A percentile compares a stretch with the other conserved stretches of the same genome.
phyloP scores from a whole-genome alignment of 1,140 invertebrate genomes.

The Drosophila lacteicornis region DNA sequence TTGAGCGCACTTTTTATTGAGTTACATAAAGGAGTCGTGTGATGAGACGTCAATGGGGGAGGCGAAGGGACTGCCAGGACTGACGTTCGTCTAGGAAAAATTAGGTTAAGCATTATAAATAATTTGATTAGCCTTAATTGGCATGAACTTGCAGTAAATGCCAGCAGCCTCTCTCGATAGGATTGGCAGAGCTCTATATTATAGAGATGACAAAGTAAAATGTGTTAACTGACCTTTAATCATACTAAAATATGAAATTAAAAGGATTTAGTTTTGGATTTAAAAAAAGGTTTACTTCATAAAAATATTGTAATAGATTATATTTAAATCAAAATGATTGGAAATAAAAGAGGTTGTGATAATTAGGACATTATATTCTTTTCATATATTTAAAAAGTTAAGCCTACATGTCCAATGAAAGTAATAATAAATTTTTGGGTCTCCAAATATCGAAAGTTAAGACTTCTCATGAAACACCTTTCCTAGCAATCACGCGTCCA shows the following conservation, averaged over 20 bases:
- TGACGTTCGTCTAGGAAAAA: constrained; percentile 66
- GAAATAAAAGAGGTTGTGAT: no score
- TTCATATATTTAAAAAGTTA: neutral
- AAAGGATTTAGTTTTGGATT: no score
- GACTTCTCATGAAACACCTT: neutral
- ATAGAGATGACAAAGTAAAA: neutral
- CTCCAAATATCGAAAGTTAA: neutral
- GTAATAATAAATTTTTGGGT: no score
- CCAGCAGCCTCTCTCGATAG: constrained; percentile 27
- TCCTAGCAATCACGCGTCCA: constrained; percentile 11
- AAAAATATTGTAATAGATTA: no score
- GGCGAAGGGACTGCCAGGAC: constrained; percentile 5
- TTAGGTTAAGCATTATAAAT: constrained; percentile 83
- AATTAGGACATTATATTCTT: no score
- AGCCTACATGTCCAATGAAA: no score
- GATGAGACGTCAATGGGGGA: neutral
- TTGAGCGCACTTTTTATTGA: constrained; percentile 75
- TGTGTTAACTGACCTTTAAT: neutral
- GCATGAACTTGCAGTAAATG: constrained; percentile 69
- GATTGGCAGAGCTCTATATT: constrained; percentile 20
- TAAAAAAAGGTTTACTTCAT: neutral
- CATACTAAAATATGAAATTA: no score
- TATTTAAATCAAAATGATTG: no score
- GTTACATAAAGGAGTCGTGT: constrained; percentile 50
- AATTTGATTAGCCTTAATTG: constrained; percentile 82